Conservation (phyloP, 2,113 vertebrate genomes). For the Verasper variegatus region DNA sequence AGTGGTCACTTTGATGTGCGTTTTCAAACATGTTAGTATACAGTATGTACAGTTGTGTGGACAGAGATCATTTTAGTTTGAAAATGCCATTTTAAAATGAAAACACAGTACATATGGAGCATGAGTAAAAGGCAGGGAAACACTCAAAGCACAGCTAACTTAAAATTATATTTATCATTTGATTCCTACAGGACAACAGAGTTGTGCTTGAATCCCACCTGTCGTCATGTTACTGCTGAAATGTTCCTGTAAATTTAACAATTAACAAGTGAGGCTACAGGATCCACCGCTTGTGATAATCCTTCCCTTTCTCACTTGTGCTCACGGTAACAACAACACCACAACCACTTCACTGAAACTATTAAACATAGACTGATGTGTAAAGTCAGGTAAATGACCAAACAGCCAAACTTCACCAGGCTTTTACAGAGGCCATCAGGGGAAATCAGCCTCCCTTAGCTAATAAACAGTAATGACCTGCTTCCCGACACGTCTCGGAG, state of each 20-base stretch:
- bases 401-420: constrained; percentile 39
- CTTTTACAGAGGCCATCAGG: constrained; percentile 61
- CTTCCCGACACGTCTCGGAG: constrained; percentile 66
- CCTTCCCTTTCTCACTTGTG: neutral
- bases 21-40: too few species aligned
- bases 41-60: too few species aligned
- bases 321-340: neutral
- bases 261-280: neutral
- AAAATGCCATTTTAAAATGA: too few species aligned
- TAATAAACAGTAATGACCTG: constrained; percentile 80
- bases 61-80: too few species aligned
- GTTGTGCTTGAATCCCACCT: neutral
- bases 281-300: neutral
- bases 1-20: too few species aligned
- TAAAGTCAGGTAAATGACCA: constrained; percentile 60
- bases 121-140: too few species aligned
- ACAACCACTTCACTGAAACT: constrained; percentile 20
- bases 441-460: constrained; percentile 69
- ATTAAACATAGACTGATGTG: constrained; percentile 33
- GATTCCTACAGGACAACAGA: neutral
- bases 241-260: neutral
- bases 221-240: neutral
- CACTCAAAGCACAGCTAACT: too few species aligned
- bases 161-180: too few species aligned
- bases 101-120: too few species aligned